phyloP scores from a whole-genome alignment of 1,140 invertebrate species.

The Neuroterus valhalla region DNA sequence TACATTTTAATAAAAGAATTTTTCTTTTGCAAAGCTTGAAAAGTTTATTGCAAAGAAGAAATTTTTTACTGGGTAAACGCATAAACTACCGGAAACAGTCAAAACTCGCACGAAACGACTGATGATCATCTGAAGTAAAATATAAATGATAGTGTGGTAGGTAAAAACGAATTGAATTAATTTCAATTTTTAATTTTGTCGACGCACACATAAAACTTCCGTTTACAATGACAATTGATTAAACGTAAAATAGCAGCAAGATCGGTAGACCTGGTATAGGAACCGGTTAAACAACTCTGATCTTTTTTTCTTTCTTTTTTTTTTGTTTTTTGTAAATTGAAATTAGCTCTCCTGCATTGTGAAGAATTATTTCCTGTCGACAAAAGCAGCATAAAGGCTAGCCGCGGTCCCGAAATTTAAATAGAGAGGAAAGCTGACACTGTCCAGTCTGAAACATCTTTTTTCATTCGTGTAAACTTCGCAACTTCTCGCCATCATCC shows the following conservation, averaged over 20 bases:
- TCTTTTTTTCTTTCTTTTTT: constrained; percentile 36
- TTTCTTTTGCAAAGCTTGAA: background rate
- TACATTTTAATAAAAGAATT: background rate
- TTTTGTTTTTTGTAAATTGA: constrained; percentile 16
- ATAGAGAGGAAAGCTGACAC: constrained; percentile 29
- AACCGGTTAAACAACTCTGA: constrained; percentile 52
- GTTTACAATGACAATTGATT: constrained; percentile 48
- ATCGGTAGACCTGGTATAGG: constrained; percentile 43
- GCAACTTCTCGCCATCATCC: constrained; percentile 52
- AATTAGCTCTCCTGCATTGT: constrained; percentile 31
- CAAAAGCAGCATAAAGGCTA: constrained; percentile 25
- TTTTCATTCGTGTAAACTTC: constrained; percentile 39
- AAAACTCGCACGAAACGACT: background rate
- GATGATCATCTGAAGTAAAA: background rate
- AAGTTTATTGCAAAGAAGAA: background rate
- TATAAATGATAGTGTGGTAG: background rate
- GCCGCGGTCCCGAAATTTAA: constrained; percentile 26
- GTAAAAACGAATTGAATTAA: constrained; percentile 16
- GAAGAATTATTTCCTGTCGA: constrained; percentile 30
- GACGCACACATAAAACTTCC: constrained; percentile 4
- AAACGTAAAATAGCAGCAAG: constrained; percentile 46
- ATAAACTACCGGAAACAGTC: background rate
- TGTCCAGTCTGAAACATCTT: constrained; percentile 19
- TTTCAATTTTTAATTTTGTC: constrained; percentile 20
- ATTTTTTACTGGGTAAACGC: background rate